Percentiles rank a stretch among this genome's conserved stretches.
Conservation (phyloP, 2,797 vertebrate species). For the Xiphophorus birchmanni region DNA sequence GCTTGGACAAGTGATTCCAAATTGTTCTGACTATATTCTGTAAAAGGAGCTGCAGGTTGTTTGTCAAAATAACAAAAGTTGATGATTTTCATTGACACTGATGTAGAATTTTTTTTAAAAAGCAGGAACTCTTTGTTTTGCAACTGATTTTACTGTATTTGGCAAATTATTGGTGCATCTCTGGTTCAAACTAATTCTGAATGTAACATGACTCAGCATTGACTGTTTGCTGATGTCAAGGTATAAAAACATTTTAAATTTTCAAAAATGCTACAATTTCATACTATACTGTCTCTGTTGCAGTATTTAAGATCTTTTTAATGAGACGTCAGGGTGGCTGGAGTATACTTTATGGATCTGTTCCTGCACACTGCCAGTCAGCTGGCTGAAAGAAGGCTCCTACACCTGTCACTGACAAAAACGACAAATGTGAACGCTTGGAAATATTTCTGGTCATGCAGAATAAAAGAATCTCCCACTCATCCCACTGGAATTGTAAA, state of each 20-base stretch:
- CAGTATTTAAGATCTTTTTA: not conserved
- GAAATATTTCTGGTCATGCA: not conserved
- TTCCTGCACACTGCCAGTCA: not conserved
- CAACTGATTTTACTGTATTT: not conserved
- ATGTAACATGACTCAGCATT: not conserved
- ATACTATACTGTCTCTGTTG: not conserved
- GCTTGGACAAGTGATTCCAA: not conserved
- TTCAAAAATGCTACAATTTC: not conserved
- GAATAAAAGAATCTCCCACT: not conserved
- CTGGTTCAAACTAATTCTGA: not conserved
- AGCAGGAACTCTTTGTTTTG: not conserved
- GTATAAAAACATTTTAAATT: not conserved
- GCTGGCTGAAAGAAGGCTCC: not conserved
- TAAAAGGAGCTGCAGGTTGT: not conserved
- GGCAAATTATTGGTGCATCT: not conserved
- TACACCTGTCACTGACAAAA: not conserved
- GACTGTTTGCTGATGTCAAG: not conserved
- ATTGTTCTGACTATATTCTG: not conserved
- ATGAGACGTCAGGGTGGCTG: not conserved
- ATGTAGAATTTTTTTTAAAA: not conserved
- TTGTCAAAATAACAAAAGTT: not conserved
- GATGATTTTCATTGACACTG: not conserved
- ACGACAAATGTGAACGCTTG: not conserved
- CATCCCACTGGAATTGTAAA: not conserved
- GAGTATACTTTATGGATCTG: not conserved